phyloP scores from a whole-genome alignment of 1,140 invertebrate genomes.

The Platyscapa corneri region DNA sequence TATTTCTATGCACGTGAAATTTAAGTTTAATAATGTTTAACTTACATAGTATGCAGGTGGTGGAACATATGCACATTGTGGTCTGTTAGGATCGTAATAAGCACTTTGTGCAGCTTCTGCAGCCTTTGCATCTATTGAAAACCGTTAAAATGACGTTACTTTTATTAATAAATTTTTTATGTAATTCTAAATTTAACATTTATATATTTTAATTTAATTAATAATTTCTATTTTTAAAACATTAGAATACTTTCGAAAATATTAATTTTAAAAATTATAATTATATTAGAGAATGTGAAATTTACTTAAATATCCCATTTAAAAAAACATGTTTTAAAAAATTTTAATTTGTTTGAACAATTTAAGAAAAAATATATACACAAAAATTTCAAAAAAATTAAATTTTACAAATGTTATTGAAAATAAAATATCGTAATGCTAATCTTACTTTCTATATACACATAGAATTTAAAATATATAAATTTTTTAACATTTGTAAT shows the following conservation, averaged over 20 bases:
- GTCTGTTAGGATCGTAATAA: slow-evolving; percentile 89
- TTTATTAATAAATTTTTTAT: background rate
- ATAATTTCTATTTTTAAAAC: too few species aligned
- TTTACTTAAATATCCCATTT: too few species aligned
- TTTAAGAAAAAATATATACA: too few species aligned
- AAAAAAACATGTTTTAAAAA: too few species aligned
- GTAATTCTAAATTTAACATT: background rate
- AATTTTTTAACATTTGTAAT: background rate
- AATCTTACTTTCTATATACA: background rate
- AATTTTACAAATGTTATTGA: background rate
- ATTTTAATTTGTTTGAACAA: too few species aligned
- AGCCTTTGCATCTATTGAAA: slow-evolving; percentile 85
- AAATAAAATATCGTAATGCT: background rate
- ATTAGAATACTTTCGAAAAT: too few species aligned
- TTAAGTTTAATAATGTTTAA: slow-evolving; percentile 55
- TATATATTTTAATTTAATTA: too few species aligned
- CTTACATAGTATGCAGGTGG: slow-evolving; percentile 89
- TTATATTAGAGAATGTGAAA: too few species aligned
- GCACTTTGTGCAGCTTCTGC: slow-evolving; percentile 90
- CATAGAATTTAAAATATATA: background rate
- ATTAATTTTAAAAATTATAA: too few species aligned
- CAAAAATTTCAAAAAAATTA: background rate
- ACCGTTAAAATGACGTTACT: slow-evolving; percentile 19
- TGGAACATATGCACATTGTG: slow-evolving; percentile 89
- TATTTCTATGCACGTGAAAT: too few species aligned